Conservation (phyloP, 2,888 invertebrate species). For the Chrysomela aeneicollis region DNA sequence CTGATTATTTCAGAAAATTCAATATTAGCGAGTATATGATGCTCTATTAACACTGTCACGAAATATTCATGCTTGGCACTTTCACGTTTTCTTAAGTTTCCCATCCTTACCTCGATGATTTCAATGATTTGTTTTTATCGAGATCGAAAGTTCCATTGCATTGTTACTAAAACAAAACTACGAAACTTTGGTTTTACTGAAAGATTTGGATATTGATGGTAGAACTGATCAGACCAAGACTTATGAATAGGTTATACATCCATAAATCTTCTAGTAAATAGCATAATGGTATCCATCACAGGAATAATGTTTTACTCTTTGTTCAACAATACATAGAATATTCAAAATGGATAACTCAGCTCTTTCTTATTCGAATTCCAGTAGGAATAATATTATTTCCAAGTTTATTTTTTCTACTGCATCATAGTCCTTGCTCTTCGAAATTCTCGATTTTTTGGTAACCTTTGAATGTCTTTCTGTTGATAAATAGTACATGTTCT, state of each 20-base stretch:
- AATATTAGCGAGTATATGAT: constrained; percentile 40
- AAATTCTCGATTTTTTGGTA: too few species aligned
- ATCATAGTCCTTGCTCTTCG: too few species aligned
- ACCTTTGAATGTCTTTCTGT: too few species aligned
- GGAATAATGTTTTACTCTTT: neutral
- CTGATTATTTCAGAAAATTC: constrained; percentile 42
- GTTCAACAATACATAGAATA: neutral
- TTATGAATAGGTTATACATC: constrained; percentile 1
- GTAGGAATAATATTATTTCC: neutral
- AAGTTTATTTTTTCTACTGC: too few species aligned
- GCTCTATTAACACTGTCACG: constrained; percentile 1
- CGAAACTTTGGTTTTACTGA: neutral
- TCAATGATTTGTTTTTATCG: neutral
- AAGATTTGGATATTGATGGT: neutral
- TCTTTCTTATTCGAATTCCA: neutral
- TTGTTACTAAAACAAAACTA: constrained; percentile 39
- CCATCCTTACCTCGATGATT: neutral
- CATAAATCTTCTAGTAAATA: constrained; percentile 3
- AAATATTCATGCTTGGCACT: neutral
- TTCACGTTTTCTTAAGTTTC: neutral
- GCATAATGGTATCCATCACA: constrained; percentile 4
- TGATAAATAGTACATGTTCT: too few species aligned
- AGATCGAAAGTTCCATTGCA: constrained; percentile 20
- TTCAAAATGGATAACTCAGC: neutral
- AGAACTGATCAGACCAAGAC: constrained; percentile 9